phyloP scores from a whole-genome alignment of 2,113 vertebrate genomes.

The Octodon degus region DNA sequence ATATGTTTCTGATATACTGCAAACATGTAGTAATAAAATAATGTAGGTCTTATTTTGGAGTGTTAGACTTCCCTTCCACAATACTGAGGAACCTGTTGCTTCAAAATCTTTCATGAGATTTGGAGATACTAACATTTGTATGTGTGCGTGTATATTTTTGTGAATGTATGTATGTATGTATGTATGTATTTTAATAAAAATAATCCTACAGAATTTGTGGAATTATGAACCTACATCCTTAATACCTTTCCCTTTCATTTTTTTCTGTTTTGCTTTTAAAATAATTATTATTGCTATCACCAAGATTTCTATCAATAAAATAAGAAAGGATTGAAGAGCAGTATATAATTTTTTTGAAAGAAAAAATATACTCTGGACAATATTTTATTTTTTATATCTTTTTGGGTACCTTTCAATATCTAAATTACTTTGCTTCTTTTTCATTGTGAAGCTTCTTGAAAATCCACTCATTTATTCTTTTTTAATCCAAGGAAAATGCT shows the following conservation, averaged over 20 bases:
- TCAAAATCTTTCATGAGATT: not conserved
- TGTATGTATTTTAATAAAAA: not conserved
- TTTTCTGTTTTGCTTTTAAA: not conserved
- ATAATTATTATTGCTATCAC: not conserved
- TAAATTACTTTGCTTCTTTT: slow-evolving; percentile 14
- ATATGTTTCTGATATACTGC: not conserved
- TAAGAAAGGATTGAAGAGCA: not conserved
- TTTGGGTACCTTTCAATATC: not conserved
- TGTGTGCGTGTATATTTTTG: not conserved
- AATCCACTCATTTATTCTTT: not conserved
- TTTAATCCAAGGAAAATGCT: not conserved
- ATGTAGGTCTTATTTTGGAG: not conserved
- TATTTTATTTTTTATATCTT: not conserved
- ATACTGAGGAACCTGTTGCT: not conserved
- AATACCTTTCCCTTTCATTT: not conserved
- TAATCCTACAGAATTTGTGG: not conserved
- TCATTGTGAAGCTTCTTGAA: not conserved
- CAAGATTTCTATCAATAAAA: not conserved
- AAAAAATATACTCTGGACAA: not conserved
- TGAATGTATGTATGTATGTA: not conserved
- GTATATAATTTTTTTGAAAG: not conserved
- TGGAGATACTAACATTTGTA: not conserved
- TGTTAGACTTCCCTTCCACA: not conserved
- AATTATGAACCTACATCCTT: not conserved
- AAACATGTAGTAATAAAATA: not conserved